phyloP scores from a whole-genome alignment of 1,140 invertebrate genomes.

The Pantala flavescens region DNA sequence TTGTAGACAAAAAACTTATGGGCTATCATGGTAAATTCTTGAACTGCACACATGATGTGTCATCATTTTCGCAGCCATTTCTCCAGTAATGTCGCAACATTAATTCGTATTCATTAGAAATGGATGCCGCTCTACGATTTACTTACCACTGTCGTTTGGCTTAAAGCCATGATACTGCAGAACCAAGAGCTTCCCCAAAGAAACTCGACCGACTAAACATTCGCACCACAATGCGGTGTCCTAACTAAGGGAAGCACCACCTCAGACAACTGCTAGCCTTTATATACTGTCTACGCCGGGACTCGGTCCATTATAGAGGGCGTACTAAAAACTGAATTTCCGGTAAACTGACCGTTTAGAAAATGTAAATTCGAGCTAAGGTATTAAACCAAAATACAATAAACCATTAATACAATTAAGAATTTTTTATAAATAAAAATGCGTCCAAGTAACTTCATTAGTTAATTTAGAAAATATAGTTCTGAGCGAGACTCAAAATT shows the following conservation, averaged over 20 bases:
- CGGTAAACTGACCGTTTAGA: background rate
- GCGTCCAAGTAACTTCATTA: no score
- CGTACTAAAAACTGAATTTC: background rate
- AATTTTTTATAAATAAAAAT: no score
- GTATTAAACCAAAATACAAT: no score
- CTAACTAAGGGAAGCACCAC: background rate
- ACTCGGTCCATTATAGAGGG: background rate
- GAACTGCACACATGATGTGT: background rate
- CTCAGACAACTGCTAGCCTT: background rate
- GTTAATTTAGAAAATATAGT: no score
- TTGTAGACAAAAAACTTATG: no score
- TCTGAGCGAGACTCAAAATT: no score
- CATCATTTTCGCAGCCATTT: conserved; percentile 9
- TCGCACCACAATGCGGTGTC: background rate
- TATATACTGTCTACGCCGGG: background rate
- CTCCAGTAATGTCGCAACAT: background rate
- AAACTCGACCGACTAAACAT: no score
- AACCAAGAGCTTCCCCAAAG: background rate
- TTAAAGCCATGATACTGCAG: background rate
- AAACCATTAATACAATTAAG: no score
- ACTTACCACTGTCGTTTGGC: background rate
- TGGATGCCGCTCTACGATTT: background rate
- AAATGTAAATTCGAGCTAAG: no score
- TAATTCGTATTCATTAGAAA: background rate
- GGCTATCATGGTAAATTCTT: no score